Evolutionary conservation across 2,113 vertebrate genomes (phyloP).

Genomic region (Macquaria australasica): DNA sequence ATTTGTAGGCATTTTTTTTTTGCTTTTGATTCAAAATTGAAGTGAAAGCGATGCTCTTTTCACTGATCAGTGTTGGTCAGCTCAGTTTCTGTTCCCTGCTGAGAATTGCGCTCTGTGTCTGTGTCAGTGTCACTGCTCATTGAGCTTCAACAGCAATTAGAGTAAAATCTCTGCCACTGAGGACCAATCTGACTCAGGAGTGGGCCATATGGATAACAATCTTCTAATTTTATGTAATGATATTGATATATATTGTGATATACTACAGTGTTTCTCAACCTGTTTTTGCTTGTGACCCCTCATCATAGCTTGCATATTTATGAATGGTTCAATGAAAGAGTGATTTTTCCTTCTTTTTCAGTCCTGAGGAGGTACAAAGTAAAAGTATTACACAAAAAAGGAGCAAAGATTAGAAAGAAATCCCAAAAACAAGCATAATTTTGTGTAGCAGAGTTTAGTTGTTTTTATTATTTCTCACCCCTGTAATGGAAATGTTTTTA

Average conservation of each 20-base stretch:
- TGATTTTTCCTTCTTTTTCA: too few species aligned
- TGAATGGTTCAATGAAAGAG: too few species aligned
- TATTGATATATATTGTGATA: background rate
- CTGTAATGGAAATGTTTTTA: background rate
- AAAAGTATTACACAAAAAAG: background rate
- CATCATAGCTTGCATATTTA: too few species aligned
- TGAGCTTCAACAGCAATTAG: slow-evolving; percentile 1
- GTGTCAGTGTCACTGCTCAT: background rate
- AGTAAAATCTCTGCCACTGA: slow-evolving; percentile 1
- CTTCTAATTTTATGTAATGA: background rate
- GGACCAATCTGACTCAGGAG: background rate
- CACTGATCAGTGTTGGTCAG: background rate
- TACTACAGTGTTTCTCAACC: too few species aligned
- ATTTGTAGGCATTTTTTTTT: background rate
- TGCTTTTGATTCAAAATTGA: background rate
- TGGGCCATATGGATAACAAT: background rate
- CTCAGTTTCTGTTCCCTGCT: slow-evolving; percentile 4
- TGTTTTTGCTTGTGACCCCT: background rate
- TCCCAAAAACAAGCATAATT: too few species aligned
- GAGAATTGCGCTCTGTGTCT: slow-evolving; percentile 1
- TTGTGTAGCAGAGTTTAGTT: background rate
- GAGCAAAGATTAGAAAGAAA: background rate
- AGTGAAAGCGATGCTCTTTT: background rate
- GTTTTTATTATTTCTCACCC: background rate
- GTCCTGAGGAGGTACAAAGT: too few species aligned